Base-by-base conservation (phyloP, 2,113 vertebrate genomes). In the Phalacrocorax brasilianus region DNA sequence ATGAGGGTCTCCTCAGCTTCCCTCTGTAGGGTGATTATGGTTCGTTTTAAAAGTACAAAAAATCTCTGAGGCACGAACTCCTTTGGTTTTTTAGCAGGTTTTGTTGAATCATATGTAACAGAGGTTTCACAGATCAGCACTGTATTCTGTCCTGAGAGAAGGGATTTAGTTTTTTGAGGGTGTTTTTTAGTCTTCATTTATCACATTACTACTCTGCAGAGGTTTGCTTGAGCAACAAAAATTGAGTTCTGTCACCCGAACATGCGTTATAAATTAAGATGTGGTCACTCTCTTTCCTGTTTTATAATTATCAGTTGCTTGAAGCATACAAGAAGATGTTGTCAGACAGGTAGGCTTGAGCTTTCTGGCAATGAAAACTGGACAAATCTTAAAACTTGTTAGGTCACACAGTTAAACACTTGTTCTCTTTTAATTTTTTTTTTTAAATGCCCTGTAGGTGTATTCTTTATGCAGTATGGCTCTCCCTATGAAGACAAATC, bases 11-110 rank as follows among this genome's bases (percentile, higher is more conserved):
- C 73, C 70, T 89, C 70, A 49, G 30, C 70, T 85, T 92, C 85
- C 71, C 82, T 91, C 85, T 27, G 28, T 45, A 80, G 72, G 61
- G 62, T 12, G 47, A 96, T 94, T 93, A 88, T 67, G 62, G 35
- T 94, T 97, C 15, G 3, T 89, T 96, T 95, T 89, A 92, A 65
- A 93, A 96, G 89, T 63, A 91, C 56, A 96, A 78, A 94, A 56
- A 67, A 91, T 90, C 90, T 97, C 81, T 53, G 61, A 85, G 50
- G 75, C 35, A 81, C 30, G 16, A 27, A 50, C 22, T 85, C 87
- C 85, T 94, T 95, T 74, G 14, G 9, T 61, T 89, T 97, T 95
- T 78, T 77, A 92, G 63, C 72, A 95, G 70, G 32, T 93, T 96
- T 96, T 95, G 49, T 95, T 86, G 92, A 96, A 95, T 95, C 94